These are phyloP conservation scores for Cherax quadricarinatus DNA, from an alignment of 1,140 invertebrate genomes.

Conservation along the genomic window DNA sequence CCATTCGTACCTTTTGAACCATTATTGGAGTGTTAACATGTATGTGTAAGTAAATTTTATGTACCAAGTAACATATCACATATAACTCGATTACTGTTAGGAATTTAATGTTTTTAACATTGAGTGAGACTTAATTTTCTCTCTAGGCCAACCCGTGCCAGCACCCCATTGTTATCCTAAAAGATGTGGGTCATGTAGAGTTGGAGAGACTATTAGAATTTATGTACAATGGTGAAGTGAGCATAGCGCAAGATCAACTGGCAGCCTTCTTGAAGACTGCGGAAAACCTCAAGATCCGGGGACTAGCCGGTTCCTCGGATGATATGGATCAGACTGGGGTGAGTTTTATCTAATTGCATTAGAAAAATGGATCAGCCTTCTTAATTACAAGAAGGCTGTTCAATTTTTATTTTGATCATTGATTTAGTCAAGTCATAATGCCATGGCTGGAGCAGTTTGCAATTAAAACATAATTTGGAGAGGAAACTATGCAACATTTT, in stretches of 20 bases:
- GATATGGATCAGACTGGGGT: constrained; percentile 67
- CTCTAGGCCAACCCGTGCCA: constrained; percentile 73
- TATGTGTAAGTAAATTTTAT: too few relatives aligned
- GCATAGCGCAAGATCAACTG: constrained; percentile 94
- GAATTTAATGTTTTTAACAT: background rate
- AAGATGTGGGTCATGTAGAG: constrained; percentile 77
- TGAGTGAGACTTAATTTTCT: background rate
- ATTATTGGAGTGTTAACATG: too few relatives aligned
- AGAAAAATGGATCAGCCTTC: too few relatives aligned
- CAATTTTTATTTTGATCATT: too few relatives aligned
- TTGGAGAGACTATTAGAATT: constrained; percentile 78
- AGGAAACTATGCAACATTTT: too few relatives aligned
- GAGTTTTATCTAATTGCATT: background rate
- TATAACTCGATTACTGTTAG: too few relatives aligned
- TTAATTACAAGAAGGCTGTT: too few relatives aligned
- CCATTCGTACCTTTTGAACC: too few relatives aligned
- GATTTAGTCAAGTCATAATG: too few relatives aligned
- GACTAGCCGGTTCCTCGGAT: constrained; percentile 82
- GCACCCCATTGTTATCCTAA: constrained; percentile 77
- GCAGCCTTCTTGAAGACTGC: constrained; percentile 92
- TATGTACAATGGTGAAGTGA: constrained; percentile 96
- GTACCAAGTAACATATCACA: too few relatives aligned
- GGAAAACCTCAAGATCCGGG: constrained; percentile 93
- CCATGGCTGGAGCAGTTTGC: too few relatives aligned
- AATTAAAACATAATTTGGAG: too few relatives aligned